A percentile compares a stretch with the other conserved stretches of the same genome.
Conservation (phyloP, 2,113 vertebrate species). For the Nipponia nippon region DNA sequence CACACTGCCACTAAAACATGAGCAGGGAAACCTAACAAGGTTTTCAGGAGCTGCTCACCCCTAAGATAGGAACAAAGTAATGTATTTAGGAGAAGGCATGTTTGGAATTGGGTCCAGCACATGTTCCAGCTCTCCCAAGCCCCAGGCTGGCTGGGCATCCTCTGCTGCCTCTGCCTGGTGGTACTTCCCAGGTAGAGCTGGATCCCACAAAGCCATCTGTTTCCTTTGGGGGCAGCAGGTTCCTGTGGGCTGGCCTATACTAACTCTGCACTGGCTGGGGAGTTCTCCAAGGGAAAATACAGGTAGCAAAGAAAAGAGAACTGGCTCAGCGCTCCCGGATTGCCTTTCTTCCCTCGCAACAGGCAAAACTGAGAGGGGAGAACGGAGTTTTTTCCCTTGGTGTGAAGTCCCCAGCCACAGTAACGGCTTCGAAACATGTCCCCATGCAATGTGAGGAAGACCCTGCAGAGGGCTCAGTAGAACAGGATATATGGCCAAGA, state of each 20-base stretch:
- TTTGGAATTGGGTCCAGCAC: background rate
- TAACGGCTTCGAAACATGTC: background rate
- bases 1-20: rapidly evolving
- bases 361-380: background rate
- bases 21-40: background rate
- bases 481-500: background rate
- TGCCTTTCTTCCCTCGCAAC: background rate
- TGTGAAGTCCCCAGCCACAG: rapidly evolving
- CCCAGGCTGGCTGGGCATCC: background rate
- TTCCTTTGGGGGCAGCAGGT: background rate
- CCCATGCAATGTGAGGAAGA: background rate
- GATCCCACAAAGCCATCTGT: background rate
- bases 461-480: slow-evolving; percentile 49
- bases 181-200: background rate
- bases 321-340: background rate
- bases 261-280: background rate
- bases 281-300: background rate
- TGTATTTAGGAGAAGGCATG: background rate
- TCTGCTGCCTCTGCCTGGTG: background rate
- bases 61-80: background rate
- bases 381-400: background rate
- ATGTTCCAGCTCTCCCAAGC: background rate
- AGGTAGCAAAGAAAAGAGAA: background rate
- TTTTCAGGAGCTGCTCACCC: background rate
- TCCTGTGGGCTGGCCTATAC: background rate